Conservation (phyloP, 2,797 vertebrate genomes). For the Crenuchus spilurus region DNA sequence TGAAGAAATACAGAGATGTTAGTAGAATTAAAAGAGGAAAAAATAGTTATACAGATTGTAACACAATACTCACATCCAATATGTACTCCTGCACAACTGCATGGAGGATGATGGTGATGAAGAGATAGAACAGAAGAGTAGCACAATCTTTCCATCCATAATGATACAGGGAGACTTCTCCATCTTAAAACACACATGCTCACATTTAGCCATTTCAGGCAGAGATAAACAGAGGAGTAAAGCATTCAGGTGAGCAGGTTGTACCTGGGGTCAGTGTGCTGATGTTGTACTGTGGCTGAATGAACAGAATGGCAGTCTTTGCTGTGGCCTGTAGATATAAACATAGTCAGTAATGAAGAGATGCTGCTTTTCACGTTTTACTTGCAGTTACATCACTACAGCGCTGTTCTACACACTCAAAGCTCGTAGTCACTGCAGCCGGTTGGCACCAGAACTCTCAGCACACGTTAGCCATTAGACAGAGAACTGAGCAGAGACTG, state of each 20-base stretch:
- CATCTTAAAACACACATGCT: conserved; percentile 75
- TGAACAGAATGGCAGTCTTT: conserved; percentile 96
- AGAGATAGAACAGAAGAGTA: conserved; percentile 94
- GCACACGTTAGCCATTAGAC: too few species aligned
- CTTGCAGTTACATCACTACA: too few species aligned
- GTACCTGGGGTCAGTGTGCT: conserved; percentile 88
- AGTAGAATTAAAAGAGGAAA: neutral
- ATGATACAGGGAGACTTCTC: conserved; percentile 89
- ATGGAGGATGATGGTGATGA: conserved; percentile 93
- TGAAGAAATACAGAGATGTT: too few species aligned
- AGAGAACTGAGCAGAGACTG: too few species aligned
- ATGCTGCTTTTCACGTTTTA: too few species aligned
- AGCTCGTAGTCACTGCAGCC: too few species aligned
- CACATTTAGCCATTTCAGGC: neutral
- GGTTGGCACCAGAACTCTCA: too few species aligned
- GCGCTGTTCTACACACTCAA: too few species aligned
- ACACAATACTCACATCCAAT: conserved; percentile 92
- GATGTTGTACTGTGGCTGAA: conserved; percentile 96
- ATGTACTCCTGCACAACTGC: conserved; percentile 96
- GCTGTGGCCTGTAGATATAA: conserved; percentile 87
- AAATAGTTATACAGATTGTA: neutral
- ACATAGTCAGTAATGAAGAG: neutral
- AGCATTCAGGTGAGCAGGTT: conserved; percentile 34
- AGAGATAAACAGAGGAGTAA: neutral
- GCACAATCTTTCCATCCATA: conserved; percentile 92